phyloP scores from a whole-genome alignment of 1,140 invertebrate genomes.

The Listronotus oregonensis region DNA sequence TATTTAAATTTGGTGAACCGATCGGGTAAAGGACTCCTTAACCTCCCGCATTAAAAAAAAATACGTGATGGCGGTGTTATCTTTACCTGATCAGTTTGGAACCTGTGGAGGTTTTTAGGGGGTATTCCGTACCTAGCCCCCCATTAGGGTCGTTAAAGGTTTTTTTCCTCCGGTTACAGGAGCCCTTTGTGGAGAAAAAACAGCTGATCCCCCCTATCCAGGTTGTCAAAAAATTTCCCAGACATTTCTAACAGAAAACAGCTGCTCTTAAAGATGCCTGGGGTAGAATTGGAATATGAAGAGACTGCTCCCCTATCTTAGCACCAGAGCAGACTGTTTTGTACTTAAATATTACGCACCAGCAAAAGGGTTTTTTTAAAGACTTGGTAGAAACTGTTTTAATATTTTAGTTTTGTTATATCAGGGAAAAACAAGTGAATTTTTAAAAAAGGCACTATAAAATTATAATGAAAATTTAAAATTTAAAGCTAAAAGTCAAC shows the following conservation, averaged over 20 bases:
- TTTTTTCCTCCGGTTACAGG: slow-evolving; percentile 95
- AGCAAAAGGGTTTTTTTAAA: no score
- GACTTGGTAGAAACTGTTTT: no score
- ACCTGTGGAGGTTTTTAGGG: slow-evolving; percentile 91
- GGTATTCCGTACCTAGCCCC: slow-evolving; percentile 93
- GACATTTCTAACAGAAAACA: slow-evolving; percentile 81
- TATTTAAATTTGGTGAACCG: slow-evolving; percentile 51
- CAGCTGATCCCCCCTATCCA: slow-evolving; percentile 82
- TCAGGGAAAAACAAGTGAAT: no score
- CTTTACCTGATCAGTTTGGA: slow-evolving; percentile 80
- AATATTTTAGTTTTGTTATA: no score
- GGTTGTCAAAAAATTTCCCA: slow-evolving; percentile 87
- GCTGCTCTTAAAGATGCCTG: slow-evolving; percentile 80
- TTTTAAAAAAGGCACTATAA: no score
- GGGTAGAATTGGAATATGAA: slow-evolving; percentile 82
- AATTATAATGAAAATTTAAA: no score
- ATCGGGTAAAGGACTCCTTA: slow-evolving; percentile 58
- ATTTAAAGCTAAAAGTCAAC: no score
- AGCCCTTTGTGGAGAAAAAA: slow-evolving; percentile 89
- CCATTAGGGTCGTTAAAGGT: slow-evolving; percentile 83
- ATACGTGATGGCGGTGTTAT: slow-evolving; percentile 87
- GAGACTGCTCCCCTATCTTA: slow-evolving; percentile 81
- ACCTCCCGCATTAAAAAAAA: slow-evolving; percentile 83
- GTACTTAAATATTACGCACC: slow-evolving; percentile 97
- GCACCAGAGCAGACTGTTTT: slow-evolving; percentile 95